Evolutionary conservation across 2,888 invertebrate species (phyloP), one percentile per base, ranked within the genome.

Genomic region (Ypsolopha scabrella): DNA sequence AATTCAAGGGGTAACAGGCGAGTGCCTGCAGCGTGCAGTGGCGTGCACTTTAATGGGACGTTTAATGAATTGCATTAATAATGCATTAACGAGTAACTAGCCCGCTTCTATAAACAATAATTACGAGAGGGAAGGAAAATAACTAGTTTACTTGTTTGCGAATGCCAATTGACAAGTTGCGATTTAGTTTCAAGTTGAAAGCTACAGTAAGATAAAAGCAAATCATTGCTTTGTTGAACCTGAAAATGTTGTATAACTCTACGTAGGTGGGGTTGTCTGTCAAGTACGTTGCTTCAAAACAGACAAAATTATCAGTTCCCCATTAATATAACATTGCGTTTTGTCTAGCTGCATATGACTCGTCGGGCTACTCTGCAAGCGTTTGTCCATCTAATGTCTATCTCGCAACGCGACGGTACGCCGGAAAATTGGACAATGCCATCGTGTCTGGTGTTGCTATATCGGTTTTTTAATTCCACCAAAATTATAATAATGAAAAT

Each of bases 31-130:
- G 13, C n/a, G 14, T 13, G 47, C 13, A 13, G 47, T 36, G 47
- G 8, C 10, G 38, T n/a, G 11, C 37, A 37, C 76, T 81, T 73
- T 72, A 81, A 75, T 73, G 76, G 80, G 73, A 75, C 69, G 82
- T 77, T 80, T 87, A 87, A 87, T 87, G 87, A 87, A 87, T 85
- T 86, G 83, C 85, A 86, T 87, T 87, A 87, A 87, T 87, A 87
- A 86, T 87, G 76, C 77, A 87, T 87, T 86, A 86, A 72, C 72
- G 72, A 70, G 78, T 77, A 78, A 80, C 79, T 80, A 77, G 78
- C 77, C 69, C 58, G 68, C 76, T 62, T 67, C 63, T 57, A 80
- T 75, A 81, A 85, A 86, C 85, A 86, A 80, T 83, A 82, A 83
- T 86, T 86, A 85, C 75, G 67, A 62, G 57, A 59, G 60, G 62